Evolutionary conservation across 2,888 invertebrate species (phyloP).

Genomic region (Chrysomela aeneicollis): DNA sequence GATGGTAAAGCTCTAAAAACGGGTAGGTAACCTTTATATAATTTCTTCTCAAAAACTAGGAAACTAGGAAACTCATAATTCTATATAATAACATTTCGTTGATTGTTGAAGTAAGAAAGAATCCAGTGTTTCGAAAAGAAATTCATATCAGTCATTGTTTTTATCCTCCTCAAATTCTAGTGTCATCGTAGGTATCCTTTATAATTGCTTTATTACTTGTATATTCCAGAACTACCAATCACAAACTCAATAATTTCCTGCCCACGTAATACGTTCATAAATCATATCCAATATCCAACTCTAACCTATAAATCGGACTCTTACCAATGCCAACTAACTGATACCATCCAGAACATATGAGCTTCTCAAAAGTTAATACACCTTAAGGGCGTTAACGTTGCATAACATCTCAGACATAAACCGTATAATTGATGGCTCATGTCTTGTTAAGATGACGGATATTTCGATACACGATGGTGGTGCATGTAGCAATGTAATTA

Average conservation of each 20-base stretch:
- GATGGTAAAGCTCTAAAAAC: too few relatives aligned
- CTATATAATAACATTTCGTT: too few relatives aligned
- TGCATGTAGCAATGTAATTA: conserved; percentile 41
- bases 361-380: conserved; percentile 2
- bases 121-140: too few relatives aligned
- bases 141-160: too few relatives aligned
- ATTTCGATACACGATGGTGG: conserved; percentile 37
- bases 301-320: not conserved
- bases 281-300: not conserved
- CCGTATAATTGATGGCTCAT: conserved; percentile 31
- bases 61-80: too few relatives aligned
- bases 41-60: too few relatives aligned
- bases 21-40: too few relatives aligned
- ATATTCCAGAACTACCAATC: too few relatives aligned
- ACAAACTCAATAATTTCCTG: too few relatives aligned
- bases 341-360: not conserved
- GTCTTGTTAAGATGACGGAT: conserved; percentile 35
- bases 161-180: conserved; percentile 18
- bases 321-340: not conserved
- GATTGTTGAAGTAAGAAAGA: too few relatives aligned
- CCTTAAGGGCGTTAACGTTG: conserved; percentile 15
- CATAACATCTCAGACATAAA: conserved; percentile 19
- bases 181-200: too few relatives aligned
- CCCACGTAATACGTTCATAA: not conserved
- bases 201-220: too few relatives aligned